Percentiles rank a stretch among this genome's conserved stretches.
phyloP scores from a whole-genome alignment of 2,797 vertebrate species.

The Pseudomugil tenellus region DNA sequence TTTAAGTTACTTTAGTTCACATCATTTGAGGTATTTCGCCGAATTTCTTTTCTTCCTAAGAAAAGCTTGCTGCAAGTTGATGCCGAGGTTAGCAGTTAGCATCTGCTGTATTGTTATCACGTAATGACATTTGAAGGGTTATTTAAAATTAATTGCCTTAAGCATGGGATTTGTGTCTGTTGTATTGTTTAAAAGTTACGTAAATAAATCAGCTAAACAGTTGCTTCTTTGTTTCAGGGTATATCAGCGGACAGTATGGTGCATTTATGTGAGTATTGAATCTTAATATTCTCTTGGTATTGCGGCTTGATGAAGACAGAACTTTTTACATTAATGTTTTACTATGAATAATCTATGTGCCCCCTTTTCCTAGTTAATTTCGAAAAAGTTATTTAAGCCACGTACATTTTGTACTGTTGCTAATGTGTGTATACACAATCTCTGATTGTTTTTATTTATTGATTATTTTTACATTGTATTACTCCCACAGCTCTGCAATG shows the following conservation, averaged over 20 bases:
- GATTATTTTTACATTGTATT: neutral
- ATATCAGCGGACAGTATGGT: slow-evolving; percentile 73
- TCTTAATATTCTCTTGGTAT: neutral
- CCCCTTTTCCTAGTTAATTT: no score
- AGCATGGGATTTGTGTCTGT: neutral
- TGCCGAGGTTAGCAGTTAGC: slow-evolving; percentile 20
- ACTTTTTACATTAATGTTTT: no score
- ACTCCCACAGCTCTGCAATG: no score
- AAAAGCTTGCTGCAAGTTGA: no score
- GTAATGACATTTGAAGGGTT: neutral
- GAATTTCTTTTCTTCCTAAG: neutral
- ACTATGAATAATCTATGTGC: no score
- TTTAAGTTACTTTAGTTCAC: neutral
- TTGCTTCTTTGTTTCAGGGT: slow-evolving; percentile 53
- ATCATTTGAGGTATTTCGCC: slow-evolving; percentile 37
- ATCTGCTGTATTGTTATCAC: neutral
- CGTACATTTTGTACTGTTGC: neutral
- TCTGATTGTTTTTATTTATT: neutral
- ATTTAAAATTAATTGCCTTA: neutral
- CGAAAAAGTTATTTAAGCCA: neutral
- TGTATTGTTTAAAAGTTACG: neutral
- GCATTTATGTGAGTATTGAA: slow-evolving; percentile 81
- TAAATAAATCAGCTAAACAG: neutral
- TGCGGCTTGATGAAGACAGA: neutral
- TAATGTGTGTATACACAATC: neutral